Conservation (phyloP, 2,113 vertebrate genomes). For the Engraulis encrasicolus region DNA sequence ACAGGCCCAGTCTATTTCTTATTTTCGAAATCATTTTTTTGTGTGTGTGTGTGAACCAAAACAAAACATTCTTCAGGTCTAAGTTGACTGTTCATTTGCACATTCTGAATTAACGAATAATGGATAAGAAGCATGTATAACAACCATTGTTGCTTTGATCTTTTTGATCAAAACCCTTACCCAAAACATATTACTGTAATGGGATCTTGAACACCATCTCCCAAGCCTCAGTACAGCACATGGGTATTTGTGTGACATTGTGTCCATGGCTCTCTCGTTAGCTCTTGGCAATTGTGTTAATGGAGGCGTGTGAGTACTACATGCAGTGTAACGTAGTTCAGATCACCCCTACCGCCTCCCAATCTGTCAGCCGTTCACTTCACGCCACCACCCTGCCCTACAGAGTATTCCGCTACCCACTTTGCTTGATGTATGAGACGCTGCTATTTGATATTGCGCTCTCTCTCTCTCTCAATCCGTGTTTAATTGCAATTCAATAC, state of each 20-base stretch:
- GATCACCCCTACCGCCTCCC: conserved; percentile 1
- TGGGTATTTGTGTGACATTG: background rate
- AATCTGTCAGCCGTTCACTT: background rate
- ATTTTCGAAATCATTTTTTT: background rate
- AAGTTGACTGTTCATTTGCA: background rate
- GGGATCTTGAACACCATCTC: background rate
- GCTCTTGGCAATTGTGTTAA: background rate
- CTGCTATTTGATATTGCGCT: background rate
- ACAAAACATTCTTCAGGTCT: background rate
- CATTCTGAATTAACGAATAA: no score
- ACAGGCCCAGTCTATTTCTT: background rate
- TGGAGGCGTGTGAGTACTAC: background rate
- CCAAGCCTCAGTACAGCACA: background rate
- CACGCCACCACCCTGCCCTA: no score
- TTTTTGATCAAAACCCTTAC: background rate
- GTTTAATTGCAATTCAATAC: background rate
- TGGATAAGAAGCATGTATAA: background rate
- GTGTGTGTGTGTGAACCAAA: background rate
- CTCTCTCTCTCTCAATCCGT: background rate
- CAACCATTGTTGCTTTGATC: no score
- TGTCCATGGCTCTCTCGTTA: background rate
- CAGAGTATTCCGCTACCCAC: background rate
- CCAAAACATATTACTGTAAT: background rate
- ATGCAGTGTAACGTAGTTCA: background rate
- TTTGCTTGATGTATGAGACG: background rate